Evolutionary conservation across 1,140 invertebrate genomes (phyloP), one percentile per base, ranked within the genome.

Genomic region (Gerris buenoi): DNA sequence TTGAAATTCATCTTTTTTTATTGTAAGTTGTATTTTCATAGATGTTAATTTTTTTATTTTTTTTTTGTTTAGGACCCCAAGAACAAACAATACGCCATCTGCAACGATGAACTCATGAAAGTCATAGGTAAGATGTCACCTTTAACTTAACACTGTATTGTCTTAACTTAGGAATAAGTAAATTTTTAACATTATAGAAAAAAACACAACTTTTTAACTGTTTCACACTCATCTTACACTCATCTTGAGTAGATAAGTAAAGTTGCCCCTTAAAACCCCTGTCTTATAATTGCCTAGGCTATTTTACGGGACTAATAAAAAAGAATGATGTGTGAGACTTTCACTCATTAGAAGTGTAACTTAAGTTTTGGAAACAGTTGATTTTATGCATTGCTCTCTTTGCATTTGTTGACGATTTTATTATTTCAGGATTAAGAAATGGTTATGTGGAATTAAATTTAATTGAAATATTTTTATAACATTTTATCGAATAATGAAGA

Each of bases 51-150:
- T 27, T 68, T 62, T 65, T 74, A 70, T 68, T 67, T 70, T n/a
- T n/a, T n/a, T n/a, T n/a, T 70, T 66, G 78, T 79, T 70, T 74
- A 86, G 80, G 92, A 95, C 76, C 92, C 91, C 10, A 93, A 91
- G 73, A 95, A 96, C 77, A 95, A 92, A 77, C 92, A 95, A 76
- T 95, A 86, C 74, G 91, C 92, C 60, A 90, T 95, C 72, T 96
- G 93, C 78, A 92, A 97, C 75, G 91, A 93, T 59, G 89, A 93
- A 67, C 79, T 96, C 18, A 80, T 88, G 76, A 92, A 91, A 79
- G 88, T 96, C 60, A 90, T 96, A 75, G 91, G 81, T 81, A 74
- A n/a, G n/a, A n/a, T n/a, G n/a, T n/a, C n/a, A n/a, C 78, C 76
- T 75, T 46, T 63, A 28, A 23, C 29, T 13, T 27, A 63, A 61